A percentile compares a stretch with the other conserved stretches of the same genome.
Evolutionary conservation across 2,797 vertebrate species (phyloP).

Genomic region (Peromyscus melanophrys): DNA sequence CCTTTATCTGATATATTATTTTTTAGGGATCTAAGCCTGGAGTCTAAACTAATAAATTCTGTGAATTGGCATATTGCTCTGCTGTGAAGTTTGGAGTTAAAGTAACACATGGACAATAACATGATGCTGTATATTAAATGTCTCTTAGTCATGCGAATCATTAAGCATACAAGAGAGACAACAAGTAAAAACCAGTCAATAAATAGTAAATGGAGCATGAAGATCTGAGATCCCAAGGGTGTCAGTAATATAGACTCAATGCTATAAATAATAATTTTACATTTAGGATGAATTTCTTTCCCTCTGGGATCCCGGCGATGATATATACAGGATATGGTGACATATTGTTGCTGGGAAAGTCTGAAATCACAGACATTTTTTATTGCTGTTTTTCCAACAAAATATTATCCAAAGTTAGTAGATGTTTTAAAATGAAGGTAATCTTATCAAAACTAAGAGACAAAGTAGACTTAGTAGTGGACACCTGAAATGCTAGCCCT

Average conservation of each 20-base stretch:
- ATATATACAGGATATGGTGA: neutral
- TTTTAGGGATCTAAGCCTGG: constrained; percentile 14
- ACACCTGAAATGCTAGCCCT: neutral
- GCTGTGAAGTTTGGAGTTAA: neutral
- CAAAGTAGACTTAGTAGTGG: neutral
- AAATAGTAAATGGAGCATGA: neutral
- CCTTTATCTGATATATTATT: constrained; percentile 63
- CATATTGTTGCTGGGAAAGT: neutral
- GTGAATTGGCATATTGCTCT: neutral
- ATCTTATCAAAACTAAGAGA: neutral
- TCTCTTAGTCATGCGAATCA: neutral
- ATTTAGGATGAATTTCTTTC: constrained; percentile 15
- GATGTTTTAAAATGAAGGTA: neutral
- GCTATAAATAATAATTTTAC: constrained; percentile 44
- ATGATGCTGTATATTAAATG: neutral
- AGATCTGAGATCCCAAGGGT: neutral
- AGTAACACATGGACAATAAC: constrained; percentile 24
- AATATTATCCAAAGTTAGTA: neutral
- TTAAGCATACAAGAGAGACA: constrained; percentile 11
- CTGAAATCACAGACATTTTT: neutral
- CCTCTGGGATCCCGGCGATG: constrained; percentile 1
- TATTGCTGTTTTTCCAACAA: constrained; percentile 29
- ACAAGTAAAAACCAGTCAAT: neutral
- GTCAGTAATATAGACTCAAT: neutral
- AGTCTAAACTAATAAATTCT: constrained; percentile 56